A percentile compares a stretch with the other conserved stretches of the same genome.
Evolutionary conservation across 2,888 invertebrate genomes (phyloP).

Genomic region (Hesperia comma): DNA sequence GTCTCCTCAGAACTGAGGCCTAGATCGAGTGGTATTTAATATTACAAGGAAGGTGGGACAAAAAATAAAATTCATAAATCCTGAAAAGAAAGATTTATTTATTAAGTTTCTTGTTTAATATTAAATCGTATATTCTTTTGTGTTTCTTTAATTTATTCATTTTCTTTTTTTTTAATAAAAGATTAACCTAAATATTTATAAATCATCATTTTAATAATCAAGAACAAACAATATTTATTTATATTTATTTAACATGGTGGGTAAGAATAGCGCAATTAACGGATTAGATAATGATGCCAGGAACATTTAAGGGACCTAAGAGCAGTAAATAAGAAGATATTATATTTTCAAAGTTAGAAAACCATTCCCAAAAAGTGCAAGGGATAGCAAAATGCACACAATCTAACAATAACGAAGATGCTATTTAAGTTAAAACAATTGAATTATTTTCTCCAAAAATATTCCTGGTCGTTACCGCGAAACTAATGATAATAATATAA

Average conservation of each 20-base stretch:
- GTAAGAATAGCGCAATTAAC: conserved; percentile 43
- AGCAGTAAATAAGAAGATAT: not conserved
- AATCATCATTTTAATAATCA: conserved; percentile 44
- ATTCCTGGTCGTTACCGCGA: conserved; percentile 4
- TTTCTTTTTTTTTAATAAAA: conserved; percentile 43
- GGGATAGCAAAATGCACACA: no score
- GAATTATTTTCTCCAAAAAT: conserved; percentile 5
- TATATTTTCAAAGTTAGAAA: no score
- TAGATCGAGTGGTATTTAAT: no score
- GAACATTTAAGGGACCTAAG: conserved; percentile 34
- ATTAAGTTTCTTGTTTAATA: conserved; percentile 49
- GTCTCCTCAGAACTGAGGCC: no score
- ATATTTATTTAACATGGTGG: conserved; percentile 63
- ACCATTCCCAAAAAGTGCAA: no score
- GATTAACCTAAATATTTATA: conserved; percentile 37
- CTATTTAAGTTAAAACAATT: not conserved
- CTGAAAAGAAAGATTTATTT: conserved; percentile 66
- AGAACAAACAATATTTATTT: conserved; percentile 54
- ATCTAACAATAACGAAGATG: no score
- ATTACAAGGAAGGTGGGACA: no score
- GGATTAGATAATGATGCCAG: conserved; percentile 38
- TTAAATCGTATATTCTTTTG: conserved; percentile 44
- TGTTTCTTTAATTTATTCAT: conserved; percentile 40
- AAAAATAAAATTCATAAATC: conserved; percentile 57
- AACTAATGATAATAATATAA: not conserved